phyloP scores from a whole-genome alignment of 2,888 invertebrate genomes.

The Chromoteleia sp. region DNA sequence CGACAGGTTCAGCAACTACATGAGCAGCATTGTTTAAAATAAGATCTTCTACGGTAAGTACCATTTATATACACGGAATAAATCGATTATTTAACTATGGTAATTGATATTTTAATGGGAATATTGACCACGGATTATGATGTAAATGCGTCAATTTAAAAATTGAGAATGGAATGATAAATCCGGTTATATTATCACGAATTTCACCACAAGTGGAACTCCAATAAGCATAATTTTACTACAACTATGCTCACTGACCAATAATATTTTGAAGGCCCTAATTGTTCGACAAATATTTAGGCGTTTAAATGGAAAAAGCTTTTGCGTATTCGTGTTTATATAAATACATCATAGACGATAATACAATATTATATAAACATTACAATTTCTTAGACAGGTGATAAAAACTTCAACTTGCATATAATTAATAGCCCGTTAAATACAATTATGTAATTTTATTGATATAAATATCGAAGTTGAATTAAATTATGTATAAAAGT shows the following conservation, averaged over 20 bases:
- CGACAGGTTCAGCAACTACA: conserved; percentile 22
- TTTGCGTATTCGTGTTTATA: background rate
- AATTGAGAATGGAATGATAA: conserved; percentile 33
- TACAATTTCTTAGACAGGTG: background rate
- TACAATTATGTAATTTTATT: conserved; percentile 9
- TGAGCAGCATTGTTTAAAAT: conserved; percentile 17
- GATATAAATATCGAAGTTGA: background rate
- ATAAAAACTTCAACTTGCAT: conserved; percentile 9
- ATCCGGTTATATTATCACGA: conserved; percentile 36
- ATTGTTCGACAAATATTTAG: background rate
- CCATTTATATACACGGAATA: conserved; percentile 18
- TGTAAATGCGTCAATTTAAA: conserved; percentile 29
- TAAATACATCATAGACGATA: background rate
- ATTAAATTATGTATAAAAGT: conserved; percentile 1
- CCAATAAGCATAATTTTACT: conserved; percentile 12
- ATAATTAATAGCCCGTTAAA: conserved; percentile 1
- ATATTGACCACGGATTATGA: conserved; percentile 50
- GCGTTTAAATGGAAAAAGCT: too few relatives aligned
- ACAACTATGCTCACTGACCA: background rate
- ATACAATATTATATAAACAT: background rate
- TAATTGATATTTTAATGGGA: conserved; percentile 47
- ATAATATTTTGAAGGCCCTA: background rate
- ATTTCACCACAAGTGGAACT: conserved; percentile 45
- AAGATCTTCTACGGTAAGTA: conserved; percentile 1
- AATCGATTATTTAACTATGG: conserved; percentile 28